Percentiles rank a stretch among this genome's conserved stretches.
phyloP scores from a whole-genome alignment of 1,140 invertebrate species.

The Pseudachorutes palmiensis region DNA sequence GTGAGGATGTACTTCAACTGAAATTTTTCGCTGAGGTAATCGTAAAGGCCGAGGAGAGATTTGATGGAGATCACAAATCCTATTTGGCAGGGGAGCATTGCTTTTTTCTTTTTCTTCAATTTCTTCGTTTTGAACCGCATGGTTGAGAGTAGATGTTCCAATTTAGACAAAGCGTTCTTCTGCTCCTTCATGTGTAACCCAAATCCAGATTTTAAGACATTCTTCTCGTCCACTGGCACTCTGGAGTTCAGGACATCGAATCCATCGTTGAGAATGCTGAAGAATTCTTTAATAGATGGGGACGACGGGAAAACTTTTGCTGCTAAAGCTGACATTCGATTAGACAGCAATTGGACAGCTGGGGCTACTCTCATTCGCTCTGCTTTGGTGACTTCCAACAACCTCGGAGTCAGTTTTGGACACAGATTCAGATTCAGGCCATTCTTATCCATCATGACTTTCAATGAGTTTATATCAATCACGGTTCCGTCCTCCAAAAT shows the following conservation, averaged over 20 bases:
- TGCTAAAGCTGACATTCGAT: conserved; percentile 8
- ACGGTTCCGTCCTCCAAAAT: too few species aligned
- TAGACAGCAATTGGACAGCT: conserved; percentile 30
- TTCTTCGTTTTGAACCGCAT: not conserved
- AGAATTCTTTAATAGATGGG: conserved; percentile 18
- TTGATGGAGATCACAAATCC: conserved; percentile 24
- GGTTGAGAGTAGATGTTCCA: not conserved
- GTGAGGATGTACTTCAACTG: conserved; percentile 36
- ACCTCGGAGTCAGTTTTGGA: conserved; percentile 15
- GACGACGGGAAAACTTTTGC: conserved; percentile 10
- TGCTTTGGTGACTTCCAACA: conserved; percentile 12
- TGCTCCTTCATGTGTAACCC: conserved; percentile 17
- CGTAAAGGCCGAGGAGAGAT: conserved; percentile 16
- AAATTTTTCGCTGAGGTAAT: conserved; percentile 28
- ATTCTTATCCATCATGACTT: conserved; percentile 25
- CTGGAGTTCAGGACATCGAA: conserved; percentile 34
- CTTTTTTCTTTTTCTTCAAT: not conserved
- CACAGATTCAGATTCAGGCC: conserved; percentile 26
- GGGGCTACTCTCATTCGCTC: conserved; percentile 28
- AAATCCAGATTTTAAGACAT: conserved; percentile 16
- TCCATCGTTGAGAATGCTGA: conserved; percentile 25
- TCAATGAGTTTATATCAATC: conserved; percentile 16
- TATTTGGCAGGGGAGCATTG: conserved; percentile 28
- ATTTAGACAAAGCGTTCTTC: not conserved
- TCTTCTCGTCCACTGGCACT: conserved; percentile 4